A percentile compares a stretch with the other conserved stretches of the same genome.
These are phyloP conservation scores for Hyles euphorbiae DNA, from an alignment of 1,140 invertebrate genomes.

Conservation along the genomic window DNA sequence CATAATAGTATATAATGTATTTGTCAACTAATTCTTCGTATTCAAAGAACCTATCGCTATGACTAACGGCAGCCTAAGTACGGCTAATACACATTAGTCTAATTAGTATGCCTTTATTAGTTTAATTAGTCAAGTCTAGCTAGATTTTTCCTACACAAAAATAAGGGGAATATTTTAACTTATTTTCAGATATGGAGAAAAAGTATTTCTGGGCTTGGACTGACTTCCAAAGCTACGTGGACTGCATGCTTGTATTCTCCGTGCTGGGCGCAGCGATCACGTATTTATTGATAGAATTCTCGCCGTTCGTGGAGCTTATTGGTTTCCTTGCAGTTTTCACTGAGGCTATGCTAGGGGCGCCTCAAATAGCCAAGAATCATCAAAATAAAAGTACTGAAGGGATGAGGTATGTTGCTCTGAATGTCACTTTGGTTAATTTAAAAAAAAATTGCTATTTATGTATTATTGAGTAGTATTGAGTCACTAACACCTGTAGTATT, in stretches of 20 bases:
- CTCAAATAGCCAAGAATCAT: slow-evolving; percentile 94
- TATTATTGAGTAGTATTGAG: too few relatives aligned
- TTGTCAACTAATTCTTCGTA: too few relatives aligned
- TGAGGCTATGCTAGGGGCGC: slow-evolving; percentile 96
- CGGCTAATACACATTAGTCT: too few relatives aligned
- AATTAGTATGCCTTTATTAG: too few relatives aligned
- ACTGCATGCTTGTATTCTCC: slow-evolving; percentile 93
- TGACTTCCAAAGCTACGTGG: slow-evolving; percentile 96
- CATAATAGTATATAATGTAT: too few relatives aligned
- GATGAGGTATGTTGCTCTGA: slow-evolving; percentile 87
- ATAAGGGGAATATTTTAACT: background rate
- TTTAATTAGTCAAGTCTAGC: too few relatives aligned
- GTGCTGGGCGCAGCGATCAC: slow-evolving; percentile 88
- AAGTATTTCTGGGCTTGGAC: slow-evolving; percentile 99
- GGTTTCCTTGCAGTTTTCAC: slow-evolving; percentile 96
- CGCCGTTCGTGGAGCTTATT: slow-evolving; percentile 90
- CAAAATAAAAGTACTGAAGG: slow-evolving; percentile 94
- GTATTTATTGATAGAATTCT: slow-evolving; percentile 89
- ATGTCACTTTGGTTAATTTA: too few relatives aligned
- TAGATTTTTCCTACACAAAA: too few relatives aligned
- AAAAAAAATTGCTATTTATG: too few relatives aligned
- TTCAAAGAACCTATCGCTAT: too few relatives aligned
- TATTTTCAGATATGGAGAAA: slow-evolving; percentile 87
- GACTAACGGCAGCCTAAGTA: too few relatives aligned
- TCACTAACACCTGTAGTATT: too few relatives aligned